Evolutionary conservation across 2,797 vertebrate species (phyloP).

Genomic region (Chromobotia macracanthus): DNA sequence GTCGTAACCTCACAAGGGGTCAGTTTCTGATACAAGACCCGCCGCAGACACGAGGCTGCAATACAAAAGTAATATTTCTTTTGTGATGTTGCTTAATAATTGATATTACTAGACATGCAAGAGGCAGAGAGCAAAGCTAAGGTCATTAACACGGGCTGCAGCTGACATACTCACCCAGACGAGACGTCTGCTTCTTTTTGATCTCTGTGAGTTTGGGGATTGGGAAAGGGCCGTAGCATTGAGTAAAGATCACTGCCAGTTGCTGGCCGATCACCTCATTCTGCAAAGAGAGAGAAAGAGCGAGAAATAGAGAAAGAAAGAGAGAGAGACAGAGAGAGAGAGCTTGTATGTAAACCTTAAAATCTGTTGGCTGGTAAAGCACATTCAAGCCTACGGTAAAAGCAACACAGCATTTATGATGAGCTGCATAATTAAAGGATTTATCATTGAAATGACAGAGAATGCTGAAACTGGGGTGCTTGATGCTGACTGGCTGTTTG

Average conservation of each 20-base stretch:
- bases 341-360: background rate
- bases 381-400: slow-evolving; percentile 12
- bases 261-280: slow-evolving; percentile 83
- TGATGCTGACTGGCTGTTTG: slow-evolving; percentile 32
- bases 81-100: too few species aligned
- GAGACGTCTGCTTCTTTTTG: slow-evolving; percentile 80
- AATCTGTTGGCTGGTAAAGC: slow-evolving; percentile 21
- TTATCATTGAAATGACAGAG: slow-evolving; percentile 36
- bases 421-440: slow-evolving; percentile 38
- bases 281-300: slow-evolving; percentile 65
- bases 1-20: too few species aligned
- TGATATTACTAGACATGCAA: too few species aligned
- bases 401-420: slow-evolving; percentile 6
- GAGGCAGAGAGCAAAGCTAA: background rate
- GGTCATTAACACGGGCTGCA: background rate
- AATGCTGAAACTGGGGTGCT: slow-evolving; percentile 31
- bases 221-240: slow-evolving; percentile 84
- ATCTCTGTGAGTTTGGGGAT: slow-evolving; percentile 83
- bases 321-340: slow-evolving; percentile 39
- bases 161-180: slow-evolving; percentile 71
- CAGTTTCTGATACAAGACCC: too few species aligned
- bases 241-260: slow-evolving; percentile 82
- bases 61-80: too few species aligned
- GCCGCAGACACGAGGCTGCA: too few species aligned
- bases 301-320: slow-evolving; percentile 16